Base-by-base conservation (phyloP, 1,140 invertebrate genomes). In the Sycophaga agraensis region DNA sequence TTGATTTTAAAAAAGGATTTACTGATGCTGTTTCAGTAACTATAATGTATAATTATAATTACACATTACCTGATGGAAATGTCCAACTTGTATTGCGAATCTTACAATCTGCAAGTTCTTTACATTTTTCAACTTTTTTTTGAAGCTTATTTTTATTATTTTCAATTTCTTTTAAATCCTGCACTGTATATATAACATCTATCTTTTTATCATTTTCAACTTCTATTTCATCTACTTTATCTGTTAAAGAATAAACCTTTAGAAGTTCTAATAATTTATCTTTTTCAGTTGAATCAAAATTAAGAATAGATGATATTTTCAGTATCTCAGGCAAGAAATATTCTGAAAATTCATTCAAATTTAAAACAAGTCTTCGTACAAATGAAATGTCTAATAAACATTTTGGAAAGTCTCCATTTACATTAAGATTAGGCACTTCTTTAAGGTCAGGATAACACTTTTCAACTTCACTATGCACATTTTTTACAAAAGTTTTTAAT, bases 321-420 rank as follows among this genome's bases (percentile, higher is more conserved):
- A 79, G 57, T 39, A 79, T 43, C 49, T 69, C 64, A 14, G 59
- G 17, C 21, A 77, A 63, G 46, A 72, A 75, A 51, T 66, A 62
- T 5, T 59, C 21, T 2, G 67, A 68, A 46, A 66, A 78, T 63
- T 76, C 68, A 55, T 78, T 78, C 4, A 64, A 54, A 37, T 77
- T 69, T 24, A 73, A 55, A 19, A 76, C 26, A 22, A 80, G 9
- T 8, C 70, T 59, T 9, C 59, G 65, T 14, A 74, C 51, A 60
- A 78, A 79, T 28, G 67, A 59, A 2, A 64, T 34, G 54, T 78
- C 62, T 5, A 22, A 66, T 31, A 80, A 66, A 60, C 70, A 74
- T 6, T 48, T 35, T 7, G 76, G 66, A 28, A 74, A 43, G 0
- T 56, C 63, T 11, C 46, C 49, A 1, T 57, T 58, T 4, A 71